Evolutionary conservation across 37 sponge, comb jelly and placozoan genomes (phyloP), one percentile per base, ranked within the genome.

Genomic region (Cladorhizidae sp.): DNA sequence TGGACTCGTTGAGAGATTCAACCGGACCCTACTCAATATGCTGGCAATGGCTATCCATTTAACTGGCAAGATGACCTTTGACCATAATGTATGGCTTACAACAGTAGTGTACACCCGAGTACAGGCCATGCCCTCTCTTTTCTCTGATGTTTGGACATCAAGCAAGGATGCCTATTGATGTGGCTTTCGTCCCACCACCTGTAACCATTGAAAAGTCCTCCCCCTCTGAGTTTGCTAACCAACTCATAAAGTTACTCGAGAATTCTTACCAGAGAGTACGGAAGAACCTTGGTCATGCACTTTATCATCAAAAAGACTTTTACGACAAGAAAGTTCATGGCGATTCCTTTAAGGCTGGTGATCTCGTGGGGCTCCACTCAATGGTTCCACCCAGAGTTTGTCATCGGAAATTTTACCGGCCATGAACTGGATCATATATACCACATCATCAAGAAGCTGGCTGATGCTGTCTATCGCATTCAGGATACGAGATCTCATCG

Each of bases 361-460:
- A 78, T 38, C 33, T 64, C 5, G 79, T 78, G 12, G 40, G 65
- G 79, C 8, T 78, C 3, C 51, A 64, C 67, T 65, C 67, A 18
- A 40, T 40, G 14, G 79, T 78, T 23, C 42, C n/a, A 40, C 50
- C 67, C 6, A 21, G 42, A 35, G 65, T 67, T 15, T 17, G 21
- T 18, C 29, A 39, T 9, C 20, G 17, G 51, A 78, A 78, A 41
- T 43, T 78, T 12, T 67, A 78, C 67, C 6, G 49, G 20, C 67
- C 65, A 18, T 78, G 79, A 67, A 63, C 45, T 2, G 79, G 79
- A 25, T 45, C 79, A 3, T n/a, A n/a, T n/a, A n/a, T 78, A 11
- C 45, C n/a, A 35, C 12, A 56, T 78, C 33, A 21, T 64, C n/a
- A 37, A 64, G 25, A 22, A 43, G 14, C 49, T 78, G 3, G 32